Base-by-base conservation (phyloP, 1,140 invertebrate genomes). In the Marisa cornuarietis region DNA sequence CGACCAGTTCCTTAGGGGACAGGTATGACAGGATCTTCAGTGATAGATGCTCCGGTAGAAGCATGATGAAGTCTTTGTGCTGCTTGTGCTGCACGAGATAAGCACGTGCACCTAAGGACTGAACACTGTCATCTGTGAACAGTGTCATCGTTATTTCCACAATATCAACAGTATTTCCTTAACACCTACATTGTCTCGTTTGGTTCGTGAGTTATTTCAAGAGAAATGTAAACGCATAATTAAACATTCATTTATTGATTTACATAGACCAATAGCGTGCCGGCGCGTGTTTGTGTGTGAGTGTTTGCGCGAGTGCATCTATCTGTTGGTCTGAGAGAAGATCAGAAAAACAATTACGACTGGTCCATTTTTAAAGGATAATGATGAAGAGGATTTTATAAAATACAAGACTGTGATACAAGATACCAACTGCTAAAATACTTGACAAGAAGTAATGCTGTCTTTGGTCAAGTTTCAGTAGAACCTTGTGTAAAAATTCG, bases 381-480 rank as follows among this genome's bases (percentile, higher is more conserved):
- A 71, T 71, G 24, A 5, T n/a, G 24, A 20, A 65, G 66, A 69
- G 66, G n/a, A 20, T 69, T 16, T 14, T 71, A 68, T 1, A 54
- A 13, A 71, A 7, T 18, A 8, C 49, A 61, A 79, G 18, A 42
- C 24, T 71, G 31, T 42, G 31, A 42, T 42, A 42, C 31, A 42
- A 42, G 26, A 71, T 58, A 84, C 88, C 84, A 83, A 90, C 88
- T 54, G 84, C 80, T 49, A 90, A 72, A 81, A 89, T 86, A 79
- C 83, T 89, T 52, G 89, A 88, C 58, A 89, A 83, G 74, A 88
- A 90, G 76, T 88, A 89, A 58, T 88, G 87, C 69, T 90, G 89
- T 80, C 89, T 74, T 6, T 84, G 84, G 78, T 90, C 89, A 58
- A 90, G 74, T 78, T 88, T 88, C 42, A 90, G 75, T 22, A 90